A percentile compares a stretch with the other conserved stretches of the same genome.
Evolutionary conservation across 1,140 invertebrate genomes (phyloP).

Genomic region (Ooceraea biroi): DNA sequence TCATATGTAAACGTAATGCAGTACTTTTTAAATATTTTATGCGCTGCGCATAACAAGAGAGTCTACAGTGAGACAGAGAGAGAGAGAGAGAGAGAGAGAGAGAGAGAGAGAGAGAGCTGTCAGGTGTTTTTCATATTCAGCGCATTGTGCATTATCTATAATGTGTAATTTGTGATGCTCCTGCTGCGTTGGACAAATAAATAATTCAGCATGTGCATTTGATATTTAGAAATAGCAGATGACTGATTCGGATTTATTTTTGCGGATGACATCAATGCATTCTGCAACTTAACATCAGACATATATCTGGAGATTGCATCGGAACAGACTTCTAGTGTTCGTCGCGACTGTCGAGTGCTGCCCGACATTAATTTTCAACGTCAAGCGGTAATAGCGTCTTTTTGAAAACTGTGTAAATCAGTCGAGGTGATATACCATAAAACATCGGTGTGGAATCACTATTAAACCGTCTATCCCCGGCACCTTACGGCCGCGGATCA

Average conservation of each 20-base stretch:
- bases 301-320: background rate
- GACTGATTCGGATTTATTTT: constrained; percentile 11
- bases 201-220: constrained; percentile 20
- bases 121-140: constrained; percentile 23
- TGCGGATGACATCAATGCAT: background rate
- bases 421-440: constrained; percentile 23
- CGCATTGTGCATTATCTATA: background rate
- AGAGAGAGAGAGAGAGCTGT: constrained; percentile 15
- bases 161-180: constrained; percentile 37
- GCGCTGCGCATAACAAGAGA: background rate
- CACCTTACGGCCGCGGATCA: background rate
- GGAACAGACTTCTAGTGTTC: constrained; percentile 12
- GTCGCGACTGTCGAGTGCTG: background rate
- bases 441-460: background rate
- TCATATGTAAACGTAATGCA: constrained; percentile 36
- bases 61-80: no score
- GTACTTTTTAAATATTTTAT: constrained; percentile 43
- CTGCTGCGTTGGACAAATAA: background rate
- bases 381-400: background rate
- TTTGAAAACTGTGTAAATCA: constrained; percentile 25
- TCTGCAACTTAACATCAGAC: background rate
- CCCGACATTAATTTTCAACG: constrained; percentile 40
- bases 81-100: no score
- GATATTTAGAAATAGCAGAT: background rate
- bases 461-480: constrained; percentile 16